A percentile compares a stretch with the other conserved stretches of the same genome.
Conservation (phyloP, 1,140 invertebrate genomes). For the Nephotettix cincticeps region DNA sequence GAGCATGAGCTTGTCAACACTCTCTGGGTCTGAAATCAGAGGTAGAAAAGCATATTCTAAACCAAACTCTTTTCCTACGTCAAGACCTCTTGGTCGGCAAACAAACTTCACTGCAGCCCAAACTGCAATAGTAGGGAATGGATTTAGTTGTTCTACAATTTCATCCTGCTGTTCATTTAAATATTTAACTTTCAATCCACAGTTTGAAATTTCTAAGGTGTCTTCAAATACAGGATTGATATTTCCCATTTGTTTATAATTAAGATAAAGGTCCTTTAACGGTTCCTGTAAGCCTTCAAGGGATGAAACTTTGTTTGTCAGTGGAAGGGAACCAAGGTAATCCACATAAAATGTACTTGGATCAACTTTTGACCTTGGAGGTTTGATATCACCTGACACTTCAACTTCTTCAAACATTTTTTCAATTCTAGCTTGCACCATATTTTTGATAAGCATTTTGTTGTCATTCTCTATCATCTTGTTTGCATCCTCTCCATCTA, state of each 20-base stretch:
- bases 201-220: constrained; percentile 66
- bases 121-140: constrained; percentile 86
- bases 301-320: constrained; percentile 76
- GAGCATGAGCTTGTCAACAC: constrained; percentile 67
- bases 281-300: constrained; percentile 79
- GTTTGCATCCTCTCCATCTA: constrained; percentile 11
- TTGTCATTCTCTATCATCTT: constrained; percentile 15
- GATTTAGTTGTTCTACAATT: constrained; percentile 61
- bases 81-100: constrained; percentile 39
- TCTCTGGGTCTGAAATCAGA: constrained; percentile 77
- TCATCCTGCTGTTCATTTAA: constrained; percentile 54
- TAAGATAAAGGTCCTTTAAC: constrained; percentile 73
- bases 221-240: constrained; percentile 45
- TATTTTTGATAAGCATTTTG: constrained; percentile 56
- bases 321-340: constrained; percentile 76
- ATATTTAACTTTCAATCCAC: constrained; percentile 63
- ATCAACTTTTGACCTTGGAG: constrained; percentile 39
- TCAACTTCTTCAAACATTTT: constrained; percentile 72
- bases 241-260: constrained; percentile 49
- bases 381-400: constrained; percentile 17
- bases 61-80: constrained; percentile 37
- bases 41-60: constrained; percentile 76
- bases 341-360: constrained; percentile 68
- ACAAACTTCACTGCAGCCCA: constrained; percentile 86
- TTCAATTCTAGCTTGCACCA: constrained; percentile 80